Conservation (phyloP, 2,797 vertebrate genomes). For the Hemitrygon akajei region DNA sequence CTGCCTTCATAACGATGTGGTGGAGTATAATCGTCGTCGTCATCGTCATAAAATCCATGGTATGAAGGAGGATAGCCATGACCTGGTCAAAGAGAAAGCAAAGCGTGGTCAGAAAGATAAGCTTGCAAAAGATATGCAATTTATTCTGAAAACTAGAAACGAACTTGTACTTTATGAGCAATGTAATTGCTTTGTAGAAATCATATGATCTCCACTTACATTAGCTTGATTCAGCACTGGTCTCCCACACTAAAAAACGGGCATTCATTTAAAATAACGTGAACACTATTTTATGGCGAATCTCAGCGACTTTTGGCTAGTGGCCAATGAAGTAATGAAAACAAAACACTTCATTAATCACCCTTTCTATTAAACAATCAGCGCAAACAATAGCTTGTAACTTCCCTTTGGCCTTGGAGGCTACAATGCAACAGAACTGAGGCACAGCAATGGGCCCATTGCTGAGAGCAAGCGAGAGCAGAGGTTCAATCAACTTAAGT, state of each 20-base stretch:
- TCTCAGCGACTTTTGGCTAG: too few species aligned
- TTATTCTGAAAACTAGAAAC: neutral
- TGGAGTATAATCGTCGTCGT: slow-evolving; percentile 1
- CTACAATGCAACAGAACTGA: too few species aligned
- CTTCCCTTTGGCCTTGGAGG: too few species aligned
- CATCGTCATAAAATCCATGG: slow-evolving; percentile 3
- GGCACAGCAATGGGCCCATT: too few species aligned
- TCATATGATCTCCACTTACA: neutral
- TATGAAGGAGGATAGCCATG: slow-evolving; percentile 23
- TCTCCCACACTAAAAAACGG: neutral
- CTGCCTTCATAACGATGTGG: slow-evolving; percentile 18
- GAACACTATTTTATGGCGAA: too few species aligned
- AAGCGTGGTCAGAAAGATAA: neutral
- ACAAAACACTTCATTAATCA: too few species aligned
- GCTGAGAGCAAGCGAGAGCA: too few species aligned
- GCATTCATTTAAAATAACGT: neutral
- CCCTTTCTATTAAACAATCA: too few species aligned
- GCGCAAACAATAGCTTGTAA: too few species aligned
- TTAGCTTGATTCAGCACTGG: neutral
- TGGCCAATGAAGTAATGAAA: too few species aligned
- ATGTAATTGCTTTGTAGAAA: neutral
- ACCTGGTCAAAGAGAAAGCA: neutral
- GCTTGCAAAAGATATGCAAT: neutral
- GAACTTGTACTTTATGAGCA: too few species aligned
- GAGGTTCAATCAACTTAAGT: too few species aligned